phyloP scores from a whole-genome alignment of 35 echinoderm and acorn worm genomes.

The Apostichopus japonicus region DNA sequence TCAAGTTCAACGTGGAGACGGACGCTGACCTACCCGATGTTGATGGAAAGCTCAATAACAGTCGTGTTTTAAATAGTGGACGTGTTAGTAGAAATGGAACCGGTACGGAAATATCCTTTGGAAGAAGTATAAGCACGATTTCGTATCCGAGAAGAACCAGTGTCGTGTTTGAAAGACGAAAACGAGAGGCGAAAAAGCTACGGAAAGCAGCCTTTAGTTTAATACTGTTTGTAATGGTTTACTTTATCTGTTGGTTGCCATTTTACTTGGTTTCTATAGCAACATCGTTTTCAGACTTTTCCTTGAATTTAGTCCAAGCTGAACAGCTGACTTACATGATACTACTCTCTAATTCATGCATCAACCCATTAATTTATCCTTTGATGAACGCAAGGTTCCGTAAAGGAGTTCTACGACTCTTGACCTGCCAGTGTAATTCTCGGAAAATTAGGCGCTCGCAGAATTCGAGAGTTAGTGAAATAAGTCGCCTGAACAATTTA shows the following conservation, averaged over 20 bases:
- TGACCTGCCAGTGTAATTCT: conserved; percentile 6
- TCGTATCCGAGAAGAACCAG: background rate
- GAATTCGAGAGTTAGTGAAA: conserved; percentile 23
- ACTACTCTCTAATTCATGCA: conserved; percentile 16
- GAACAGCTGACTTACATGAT: conserved; percentile 35
- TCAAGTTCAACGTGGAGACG: too few species aligned
- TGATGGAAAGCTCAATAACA: too few species aligned
- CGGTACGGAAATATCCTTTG: background rate
- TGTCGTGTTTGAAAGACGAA: background rate
- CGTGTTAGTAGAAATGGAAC: background rate
- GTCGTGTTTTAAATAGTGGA: too few species aligned
- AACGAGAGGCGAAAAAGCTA: conserved; percentile 1
- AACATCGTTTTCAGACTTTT: conserved; percentile 26
- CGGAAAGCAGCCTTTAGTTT: conserved; percentile 21
- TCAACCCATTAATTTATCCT: conserved; percentile 34
- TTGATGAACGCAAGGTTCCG: conserved; percentile 29
- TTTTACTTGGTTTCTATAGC: conserved; percentile 34
- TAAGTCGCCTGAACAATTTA: conserved; percentile 3
- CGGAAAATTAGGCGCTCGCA: conserved; percentile 7
- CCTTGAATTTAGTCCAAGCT: conserved; percentile 4
- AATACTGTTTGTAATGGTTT: conserved; percentile 26
- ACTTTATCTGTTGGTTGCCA: conserved; percentile 25
- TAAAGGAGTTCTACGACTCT: background rate
- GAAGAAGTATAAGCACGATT: background rate
- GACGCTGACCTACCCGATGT: too few species aligned